Evolutionary conservation across 2,888 invertebrate species (phyloP).

Genomic region (Seira ritae): DNA sequence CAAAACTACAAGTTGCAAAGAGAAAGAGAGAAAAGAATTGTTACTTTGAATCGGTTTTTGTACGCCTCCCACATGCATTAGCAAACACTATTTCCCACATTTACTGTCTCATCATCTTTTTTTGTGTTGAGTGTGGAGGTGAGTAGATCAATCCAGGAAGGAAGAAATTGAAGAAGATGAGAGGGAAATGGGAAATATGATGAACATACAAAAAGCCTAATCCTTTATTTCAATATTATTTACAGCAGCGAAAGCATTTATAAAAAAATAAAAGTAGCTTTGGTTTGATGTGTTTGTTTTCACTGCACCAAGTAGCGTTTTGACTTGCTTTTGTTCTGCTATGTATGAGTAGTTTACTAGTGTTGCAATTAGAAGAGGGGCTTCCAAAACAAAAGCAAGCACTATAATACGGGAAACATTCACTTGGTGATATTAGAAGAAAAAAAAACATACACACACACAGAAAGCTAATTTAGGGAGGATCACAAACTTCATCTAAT

Average conservation of each 20-base stretch:
- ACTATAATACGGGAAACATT: background rate
- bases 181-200: background rate
- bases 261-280: no score
- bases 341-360: background rate
- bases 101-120: background rate
- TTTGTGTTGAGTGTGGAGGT: background rate
- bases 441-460: no score
- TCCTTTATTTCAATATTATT: background rate
- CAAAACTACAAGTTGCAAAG: background rate
- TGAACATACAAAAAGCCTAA: background rate
- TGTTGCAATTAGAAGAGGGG: background rate
- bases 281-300: background rate
- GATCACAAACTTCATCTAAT: background rate
- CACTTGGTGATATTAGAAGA: background rate
- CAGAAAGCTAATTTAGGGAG: background rate
- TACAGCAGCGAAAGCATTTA: no score
- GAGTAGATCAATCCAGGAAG: background rate
- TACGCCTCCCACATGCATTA: background rate
- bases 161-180: background rate
- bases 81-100: background rate
- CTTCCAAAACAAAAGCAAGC: background rate
- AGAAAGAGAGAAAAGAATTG: background rate
- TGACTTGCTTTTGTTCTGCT: background rate
- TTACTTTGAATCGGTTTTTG: background rate
- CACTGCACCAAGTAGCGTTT: background rate